Evolutionary conservation across 2,797 vertebrate species (phyloP).

Genomic region (Eulemur coronatus): DNA sequence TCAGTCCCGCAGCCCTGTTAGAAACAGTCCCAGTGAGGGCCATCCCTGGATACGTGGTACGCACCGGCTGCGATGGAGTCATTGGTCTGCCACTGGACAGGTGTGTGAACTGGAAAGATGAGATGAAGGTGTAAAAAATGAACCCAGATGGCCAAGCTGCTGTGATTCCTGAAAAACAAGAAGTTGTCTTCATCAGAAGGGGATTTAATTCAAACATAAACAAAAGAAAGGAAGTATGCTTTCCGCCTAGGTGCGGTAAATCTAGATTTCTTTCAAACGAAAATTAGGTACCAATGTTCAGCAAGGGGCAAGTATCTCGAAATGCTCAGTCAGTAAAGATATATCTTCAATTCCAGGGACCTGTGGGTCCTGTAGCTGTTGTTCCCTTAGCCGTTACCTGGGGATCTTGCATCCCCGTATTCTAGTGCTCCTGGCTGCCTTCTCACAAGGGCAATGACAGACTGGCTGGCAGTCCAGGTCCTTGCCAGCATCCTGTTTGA

Average conservation of each 20-base stretch:
- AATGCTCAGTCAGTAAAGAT: not conserved
- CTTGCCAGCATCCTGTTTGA: not conserved
- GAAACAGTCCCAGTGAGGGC: accelerated
- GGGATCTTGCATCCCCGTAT: not conserved
- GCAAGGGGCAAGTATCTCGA: not conserved
- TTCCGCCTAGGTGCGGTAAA: not conserved
- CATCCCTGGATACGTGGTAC: not conserved
- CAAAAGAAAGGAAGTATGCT: not conserved
- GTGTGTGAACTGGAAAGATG: not conserved
- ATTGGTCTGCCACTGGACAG: too few relatives aligned
- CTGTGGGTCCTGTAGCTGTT: too few relatives aligned
- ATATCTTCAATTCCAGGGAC: accelerated
- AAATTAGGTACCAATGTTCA: not conserved
- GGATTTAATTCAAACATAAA: not conserved
- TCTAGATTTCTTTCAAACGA: not conserved
- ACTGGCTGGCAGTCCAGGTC: not conserved
- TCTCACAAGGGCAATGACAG: not conserved
- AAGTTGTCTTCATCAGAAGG: not conserved
- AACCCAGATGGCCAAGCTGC: too few relatives aligned
- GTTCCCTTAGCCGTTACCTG: not conserved
- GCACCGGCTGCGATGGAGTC: not conserved
- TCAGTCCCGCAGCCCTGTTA: too few relatives aligned
- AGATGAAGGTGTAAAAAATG: accelerated
- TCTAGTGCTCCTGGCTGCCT: not conserved
- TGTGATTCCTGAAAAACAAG: not conserved